Conservation (phyloP, 2,797 vertebrate genomes). For the Uromys caudimaculatus region DNA sequence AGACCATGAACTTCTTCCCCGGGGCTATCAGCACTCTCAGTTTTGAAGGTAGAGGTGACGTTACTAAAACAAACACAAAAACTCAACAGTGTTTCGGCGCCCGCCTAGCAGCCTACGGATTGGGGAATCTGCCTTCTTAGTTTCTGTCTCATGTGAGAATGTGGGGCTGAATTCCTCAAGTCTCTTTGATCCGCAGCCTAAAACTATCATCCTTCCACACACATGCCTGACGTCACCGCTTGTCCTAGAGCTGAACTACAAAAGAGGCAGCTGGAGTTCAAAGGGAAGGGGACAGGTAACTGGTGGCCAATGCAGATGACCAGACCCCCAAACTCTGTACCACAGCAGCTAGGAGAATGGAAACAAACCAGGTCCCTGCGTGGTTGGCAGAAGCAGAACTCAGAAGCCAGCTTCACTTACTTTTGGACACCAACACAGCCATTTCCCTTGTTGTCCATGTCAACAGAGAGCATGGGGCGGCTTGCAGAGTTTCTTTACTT, state of each 20-base stretch:
- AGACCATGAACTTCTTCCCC: background rate
- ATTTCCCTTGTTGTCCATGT: conserved; percentile 98
- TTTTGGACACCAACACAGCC: conserved; percentile 96
- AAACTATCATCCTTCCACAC: background rate
- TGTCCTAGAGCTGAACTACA: conserved; percentile 63
- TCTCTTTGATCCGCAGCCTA: conserved; percentile 26
- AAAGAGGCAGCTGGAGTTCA: conserved; percentile 39
- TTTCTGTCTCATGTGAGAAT: conserved; percentile 48
- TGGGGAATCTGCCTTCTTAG: background rate
- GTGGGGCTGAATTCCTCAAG: conserved; percentile 44
- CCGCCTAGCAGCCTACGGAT: background rate
- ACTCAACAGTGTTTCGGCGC: background rate
- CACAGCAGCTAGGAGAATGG: conserved; percentile 56
- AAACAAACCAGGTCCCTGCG: conserved; percentile 72
- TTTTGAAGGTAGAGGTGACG: conserved; percentile 48
- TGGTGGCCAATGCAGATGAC: conserved; percentile 44
- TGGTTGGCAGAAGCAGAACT: conserved; percentile 72
- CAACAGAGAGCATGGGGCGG: conserved; percentile 87
- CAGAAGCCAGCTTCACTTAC: conserved; percentile 88
- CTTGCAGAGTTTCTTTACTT: conserved; percentile 85
- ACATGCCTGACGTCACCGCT: background rate
- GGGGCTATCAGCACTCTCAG: background rate
- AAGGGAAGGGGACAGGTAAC: conserved; percentile 37
- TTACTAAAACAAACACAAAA: conserved; percentile 23
- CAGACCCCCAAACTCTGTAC: background rate